Percentiles rank a stretch among this genome's conserved stretches.
Evolutionary conservation across 2,113 vertebrate species (phyloP).

Genomic region (Glaucidium brasilianum): DNA sequence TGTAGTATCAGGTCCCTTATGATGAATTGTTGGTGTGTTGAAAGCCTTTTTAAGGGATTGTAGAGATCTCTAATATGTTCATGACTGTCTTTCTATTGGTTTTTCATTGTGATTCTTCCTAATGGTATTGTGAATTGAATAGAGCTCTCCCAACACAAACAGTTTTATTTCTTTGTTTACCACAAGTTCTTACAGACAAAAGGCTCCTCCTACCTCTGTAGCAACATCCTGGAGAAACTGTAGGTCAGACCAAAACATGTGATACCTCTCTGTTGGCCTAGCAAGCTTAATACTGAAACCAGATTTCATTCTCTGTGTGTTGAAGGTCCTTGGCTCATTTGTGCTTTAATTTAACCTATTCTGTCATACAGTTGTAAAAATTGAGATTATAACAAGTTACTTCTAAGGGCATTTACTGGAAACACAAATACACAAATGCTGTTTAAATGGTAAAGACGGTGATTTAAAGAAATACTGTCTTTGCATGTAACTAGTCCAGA

Average conservation of each 20-base stretch:
- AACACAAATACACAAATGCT: background rate
- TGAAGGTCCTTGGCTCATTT: background rate
- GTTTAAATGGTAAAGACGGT: background rate
- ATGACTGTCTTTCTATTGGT: background rate
- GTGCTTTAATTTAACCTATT: background rate
- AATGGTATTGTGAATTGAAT: background rate
- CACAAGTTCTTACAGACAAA: background rate
- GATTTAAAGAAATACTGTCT: background rate
- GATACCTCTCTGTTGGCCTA: background rate
- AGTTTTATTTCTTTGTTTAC: background rate
- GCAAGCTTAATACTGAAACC: background rate
- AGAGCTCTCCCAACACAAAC: background rate
- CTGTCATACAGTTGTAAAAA: background rate
- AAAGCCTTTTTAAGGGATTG: background rate
- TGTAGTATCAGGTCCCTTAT: background rate
- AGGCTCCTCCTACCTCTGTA: background rate
- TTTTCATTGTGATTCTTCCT: background rate
- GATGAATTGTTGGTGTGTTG: background rate
- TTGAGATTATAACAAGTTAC: background rate
- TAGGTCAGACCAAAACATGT: background rate
- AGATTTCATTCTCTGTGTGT: background rate
- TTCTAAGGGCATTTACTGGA: background rate
- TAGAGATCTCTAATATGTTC: background rate
- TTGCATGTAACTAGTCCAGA: background rate
- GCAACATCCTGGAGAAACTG: background rate